Evolutionary conservation across 2,113 vertebrate genomes (phyloP), one percentile per base, ranked within the genome.

Genomic region (Saimiri boliviensis): DNA sequence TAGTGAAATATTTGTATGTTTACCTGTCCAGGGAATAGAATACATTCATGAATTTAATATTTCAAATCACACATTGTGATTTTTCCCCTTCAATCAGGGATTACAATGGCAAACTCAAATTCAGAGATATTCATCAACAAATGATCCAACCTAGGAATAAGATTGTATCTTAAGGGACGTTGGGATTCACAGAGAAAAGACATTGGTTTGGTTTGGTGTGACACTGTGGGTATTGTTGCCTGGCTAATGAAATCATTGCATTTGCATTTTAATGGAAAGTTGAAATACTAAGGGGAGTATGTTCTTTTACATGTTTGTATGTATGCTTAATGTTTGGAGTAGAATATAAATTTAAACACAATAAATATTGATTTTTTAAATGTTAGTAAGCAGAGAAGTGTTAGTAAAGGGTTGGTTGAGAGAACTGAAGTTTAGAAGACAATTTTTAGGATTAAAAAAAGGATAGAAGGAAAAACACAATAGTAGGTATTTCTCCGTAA

Each of bases 241-340:
- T 86, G 86, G 95, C 86, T 98, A 99, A 99, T 97, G 97, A 98
- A 97, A 98, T 92, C 97, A 97, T 97, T 98, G 97, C 94, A 98
- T 99, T 99, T 99, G 98, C 98, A 99, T 99, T 98, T 98, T 98
- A 99, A 99, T 99, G 96, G 97, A 30, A 98, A 97, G 97, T 97
- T 98, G 98, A 98, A 98, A 98, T 98, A 98, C 93, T 98, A 98
- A 98, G 49, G 58, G 25, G 32, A 91, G 21, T 95, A 85, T 63
- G 76, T 81, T 71, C 47, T 88, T 91, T 95, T 98, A 98, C 98
- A 97, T 98, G 98, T 98, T 99, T 98, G 95, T 96, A 10, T 99
- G 98, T 99, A 98, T 99, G 99, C 99, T 99, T 97, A 83, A 32
- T 81, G 37, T 98, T 98, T 98, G 98, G 97, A 98, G 68, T 82